These are phyloP conservation scores for Apeltes quadracus DNA, from an alignment of 2,113 vertebrate species.

Conservation along the genomic window DNA sequence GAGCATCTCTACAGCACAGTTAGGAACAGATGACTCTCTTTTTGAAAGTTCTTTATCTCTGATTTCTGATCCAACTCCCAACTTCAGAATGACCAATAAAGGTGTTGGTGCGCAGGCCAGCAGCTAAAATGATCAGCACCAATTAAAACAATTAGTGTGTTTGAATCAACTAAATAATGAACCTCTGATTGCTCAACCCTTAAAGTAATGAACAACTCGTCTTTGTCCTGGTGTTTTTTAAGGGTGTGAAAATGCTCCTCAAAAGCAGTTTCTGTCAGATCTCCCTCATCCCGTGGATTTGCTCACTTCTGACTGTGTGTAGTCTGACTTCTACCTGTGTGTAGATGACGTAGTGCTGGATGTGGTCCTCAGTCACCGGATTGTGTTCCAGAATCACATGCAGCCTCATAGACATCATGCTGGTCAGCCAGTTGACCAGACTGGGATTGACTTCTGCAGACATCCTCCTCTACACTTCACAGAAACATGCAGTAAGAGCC, in stretches of 20 bases:
- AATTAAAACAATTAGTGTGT: background rate
- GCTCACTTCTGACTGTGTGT: background rate
- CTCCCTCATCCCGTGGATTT: no score
- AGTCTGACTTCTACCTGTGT: conserved; percentile 58
- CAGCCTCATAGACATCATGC: conserved; percentile 88
- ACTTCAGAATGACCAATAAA: background rate
- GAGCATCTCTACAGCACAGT: background rate
- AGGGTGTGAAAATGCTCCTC: no score
- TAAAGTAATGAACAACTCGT: background rate
- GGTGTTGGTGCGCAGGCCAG: no score
- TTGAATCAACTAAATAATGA: background rate
- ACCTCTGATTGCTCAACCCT: background rate
- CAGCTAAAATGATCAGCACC: background rate
- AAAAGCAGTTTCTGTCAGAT: no score
- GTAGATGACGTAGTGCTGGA: conserved; percentile 81
- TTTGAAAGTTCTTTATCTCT: background rate
- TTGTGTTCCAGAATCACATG: conserved; percentile 88
- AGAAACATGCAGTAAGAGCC: background rate
- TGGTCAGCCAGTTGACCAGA: conserved; percentile 88
- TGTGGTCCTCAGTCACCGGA: conserved; percentile 84
- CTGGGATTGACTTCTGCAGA: conserved; percentile 88
- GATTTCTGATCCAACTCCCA: background rate
- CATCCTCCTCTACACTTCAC: conserved; percentile 82
- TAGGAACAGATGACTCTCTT: background rate
- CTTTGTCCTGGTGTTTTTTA: no score